Base-by-base conservation (phyloP, 1,140 invertebrate genomes). In the Heliconius congener region DNA sequence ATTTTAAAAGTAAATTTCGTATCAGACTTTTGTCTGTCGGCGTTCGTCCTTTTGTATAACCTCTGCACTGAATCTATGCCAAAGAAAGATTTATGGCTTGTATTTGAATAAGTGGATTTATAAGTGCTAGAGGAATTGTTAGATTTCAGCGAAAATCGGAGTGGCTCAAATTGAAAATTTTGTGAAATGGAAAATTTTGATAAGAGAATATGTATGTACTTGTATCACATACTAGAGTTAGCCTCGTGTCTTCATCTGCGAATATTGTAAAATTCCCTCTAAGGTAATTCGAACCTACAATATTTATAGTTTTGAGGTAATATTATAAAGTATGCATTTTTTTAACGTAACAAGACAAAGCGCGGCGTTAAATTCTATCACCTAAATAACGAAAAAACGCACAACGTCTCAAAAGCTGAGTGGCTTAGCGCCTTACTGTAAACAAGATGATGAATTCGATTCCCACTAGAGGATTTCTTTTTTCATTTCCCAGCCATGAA, bases 1-100 rank as follows among this genome's bases (percentile, higher is more conserved):
- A 80, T 79, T 82, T 76, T 84, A 80, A 84, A 82, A 82, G 81
- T 82, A 84, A 81, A 76, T 70, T 34, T 66, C 42, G 60, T 39
- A 70, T 73, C 78, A 78, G 83, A 82, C 81, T 73, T 80, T 84
- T 30, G 60, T 66, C 60, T 66, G 60, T 82, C 74, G 73, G 75
- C 42, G 70, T 81, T 27, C 27, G 60, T 66, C 75, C 71, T 82
- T 73, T 81, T 77, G 57, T 55, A 46, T 74, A 71, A 71, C 78
- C 60, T 75, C 73, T 30, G n/a, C 52, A 73, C 73, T 79, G 75
- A 80, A 80, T 72, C 74, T 80, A 76, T 75, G 79, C 79, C 79
- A 80, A 80, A 57, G 50, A 19, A 30, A 76, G 79, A 80, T 80
- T 80, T 76, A 80, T 80, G 39, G 37, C 4, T 79, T 60, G 57